These are phyloP conservation scores for Anarsia innoxiella DNA, from an alignment of 2,888 invertebrate species.

Conservation along the genomic window DNA sequence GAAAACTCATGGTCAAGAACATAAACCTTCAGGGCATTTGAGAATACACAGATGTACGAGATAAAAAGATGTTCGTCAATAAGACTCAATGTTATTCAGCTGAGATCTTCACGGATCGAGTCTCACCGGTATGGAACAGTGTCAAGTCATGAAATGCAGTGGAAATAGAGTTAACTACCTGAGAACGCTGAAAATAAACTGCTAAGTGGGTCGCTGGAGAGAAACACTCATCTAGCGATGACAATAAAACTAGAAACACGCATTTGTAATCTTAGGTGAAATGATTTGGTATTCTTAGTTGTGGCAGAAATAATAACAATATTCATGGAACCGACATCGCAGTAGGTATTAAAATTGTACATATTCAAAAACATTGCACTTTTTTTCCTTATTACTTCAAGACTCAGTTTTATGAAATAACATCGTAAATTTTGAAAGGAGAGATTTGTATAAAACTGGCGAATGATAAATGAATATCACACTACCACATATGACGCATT, in stretches of 20 bases:
- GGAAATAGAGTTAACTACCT: slow-evolving; percentile 46
- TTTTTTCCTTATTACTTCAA: background rate
- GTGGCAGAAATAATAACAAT: background rate
- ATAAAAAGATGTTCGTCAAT: too few relatives aligned
- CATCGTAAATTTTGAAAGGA: too few relatives aligned
- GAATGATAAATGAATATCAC: slow-evolving; percentile 8
- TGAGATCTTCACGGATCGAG: too few relatives aligned
- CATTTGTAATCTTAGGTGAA: background rate
- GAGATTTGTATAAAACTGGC: too few relatives aligned
- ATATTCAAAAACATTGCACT: background rate
- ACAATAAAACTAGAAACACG: too few relatives aligned
- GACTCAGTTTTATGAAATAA: slow-evolving; percentile 9
- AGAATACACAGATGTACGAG: too few relatives aligned
- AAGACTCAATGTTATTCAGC: too few relatives aligned
- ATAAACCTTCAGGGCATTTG: too few relatives aligned
- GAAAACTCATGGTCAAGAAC: too few relatives aligned
- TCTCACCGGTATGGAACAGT: slow-evolving; percentile 27
- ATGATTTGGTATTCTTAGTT: background rate
- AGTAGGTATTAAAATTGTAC: too few relatives aligned
- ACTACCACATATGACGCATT: slow-evolving; percentile 10
- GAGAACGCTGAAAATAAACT: slow-evolving; percentile 34
- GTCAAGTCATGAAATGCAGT: slow-evolving; percentile 47
- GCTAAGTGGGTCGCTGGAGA: slow-evolving; percentile 34
- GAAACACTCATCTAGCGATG: slow-evolving; percentile 10
- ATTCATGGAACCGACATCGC: too few relatives aligned